Evolutionary conservation across 2,888 invertebrate genomes (phyloP), one percentile per base, ranked within the genome.

Genomic region (Trissolcus brochymenae): DNA sequence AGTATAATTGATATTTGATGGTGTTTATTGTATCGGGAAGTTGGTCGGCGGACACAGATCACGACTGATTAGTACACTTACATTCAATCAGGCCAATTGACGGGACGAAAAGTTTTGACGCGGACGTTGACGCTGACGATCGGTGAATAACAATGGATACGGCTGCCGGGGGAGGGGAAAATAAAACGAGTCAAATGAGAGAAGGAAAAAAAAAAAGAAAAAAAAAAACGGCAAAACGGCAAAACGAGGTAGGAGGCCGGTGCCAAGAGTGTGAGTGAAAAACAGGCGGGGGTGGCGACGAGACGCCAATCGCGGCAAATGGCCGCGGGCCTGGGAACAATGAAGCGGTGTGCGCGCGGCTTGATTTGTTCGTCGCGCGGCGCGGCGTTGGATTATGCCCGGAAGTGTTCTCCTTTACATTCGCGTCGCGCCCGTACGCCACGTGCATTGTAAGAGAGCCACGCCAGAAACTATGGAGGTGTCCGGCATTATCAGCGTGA

Each of bases 331-430:
- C 83, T 75, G 79, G 74, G 80, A 81, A 85, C 84, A 86, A 86
- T 86, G 84, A 83, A 81, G 81, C 76, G 73, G 72, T 66, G 81
- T 82, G 79, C 68, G 78, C 80, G 80, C 81, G 80, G 86, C 85
- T 87, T 86, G 87, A 88, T 88, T 87, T 88, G 88, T 88, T 88
- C 88, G 83, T 82, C 84, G 81, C 84, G 84, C 84, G 84, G 83
- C 81, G 79, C 72, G 80, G 83, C 55, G 6, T 19, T 83, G 85
- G 85, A 88, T 88, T 88, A 88, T 88, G 88, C 88, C 88, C 87
- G 88, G 87, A 88, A 88, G 87, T 87, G 86, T 86, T 88, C 74
- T 84, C 83, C 86, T 87, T 87, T 86, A 85, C 87, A 84, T 78
- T 80, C 78, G 60, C 76, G 50, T 61, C 35, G 64, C 70, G 59